phyloP scores from a whole-genome alignment of 2,888 invertebrate genomes.

The Athetis lepigone region DNA sequence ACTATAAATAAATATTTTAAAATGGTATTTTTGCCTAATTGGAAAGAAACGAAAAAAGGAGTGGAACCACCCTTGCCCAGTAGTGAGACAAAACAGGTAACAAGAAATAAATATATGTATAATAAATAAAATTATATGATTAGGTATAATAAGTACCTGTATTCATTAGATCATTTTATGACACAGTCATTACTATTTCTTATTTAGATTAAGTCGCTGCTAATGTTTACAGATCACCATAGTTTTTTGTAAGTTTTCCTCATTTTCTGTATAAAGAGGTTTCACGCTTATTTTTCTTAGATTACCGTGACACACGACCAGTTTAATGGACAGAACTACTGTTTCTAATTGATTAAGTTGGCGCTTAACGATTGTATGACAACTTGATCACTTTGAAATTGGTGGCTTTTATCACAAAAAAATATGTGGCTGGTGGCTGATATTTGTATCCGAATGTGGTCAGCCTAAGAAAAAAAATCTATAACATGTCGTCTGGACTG shows the following conservation, averaged over 20 bases:
- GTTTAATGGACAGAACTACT: not conserved
- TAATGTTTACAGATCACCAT: no score
- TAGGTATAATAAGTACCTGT: no score
- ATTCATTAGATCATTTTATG: no score
- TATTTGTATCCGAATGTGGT: not conserved
- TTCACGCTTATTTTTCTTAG: not conserved
- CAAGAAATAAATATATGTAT: not conserved
- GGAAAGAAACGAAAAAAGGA: not conserved
- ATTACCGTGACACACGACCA: not conserved
- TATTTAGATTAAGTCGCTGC: no score
- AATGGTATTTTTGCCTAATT: not conserved
- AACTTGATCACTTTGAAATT: not conserved
- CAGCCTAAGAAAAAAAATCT: no score
- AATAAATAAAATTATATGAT: no score
- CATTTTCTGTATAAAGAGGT: not conserved
- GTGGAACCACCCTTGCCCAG: no score
- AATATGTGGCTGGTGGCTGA: not conserved
- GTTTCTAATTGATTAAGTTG: conserved; percentile 19
- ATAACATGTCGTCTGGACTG: no score
- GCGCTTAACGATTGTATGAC: conserved; percentile 22
- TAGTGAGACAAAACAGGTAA: no score
- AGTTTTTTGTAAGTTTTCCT: not conserved
- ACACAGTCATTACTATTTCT: no score
- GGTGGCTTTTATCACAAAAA: conserved; percentile 25
- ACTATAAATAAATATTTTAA: no score